Conservation (phyloP, 2,888 invertebrate genomes). For the Dioctria rufipes region DNA sequence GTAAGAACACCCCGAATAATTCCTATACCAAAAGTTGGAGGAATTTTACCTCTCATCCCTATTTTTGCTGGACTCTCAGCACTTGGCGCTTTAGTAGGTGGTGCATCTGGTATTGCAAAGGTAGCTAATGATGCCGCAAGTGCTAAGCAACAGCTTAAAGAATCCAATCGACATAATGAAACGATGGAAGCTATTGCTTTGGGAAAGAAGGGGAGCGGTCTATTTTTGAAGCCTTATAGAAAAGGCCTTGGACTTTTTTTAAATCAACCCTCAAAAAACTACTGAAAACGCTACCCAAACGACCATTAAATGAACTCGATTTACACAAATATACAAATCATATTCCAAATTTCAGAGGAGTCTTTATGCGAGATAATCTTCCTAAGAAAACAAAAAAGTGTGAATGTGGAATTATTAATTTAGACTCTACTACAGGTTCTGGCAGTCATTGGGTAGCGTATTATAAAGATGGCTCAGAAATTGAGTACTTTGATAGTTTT, state of each 20-base stretch:
- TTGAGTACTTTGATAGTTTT: constrained; percentile 67
- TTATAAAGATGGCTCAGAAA: constrained; percentile 62
- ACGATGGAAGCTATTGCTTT: constrained; percentile 57
- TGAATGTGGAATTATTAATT: background rate
- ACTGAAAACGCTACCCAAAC: background rate
- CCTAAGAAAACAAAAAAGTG: background rate
- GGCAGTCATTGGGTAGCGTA: constrained; percentile 68
- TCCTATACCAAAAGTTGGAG: too few relatives aligned
- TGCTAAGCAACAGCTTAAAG: too few relatives aligned
- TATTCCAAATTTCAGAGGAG: constrained; percentile 64
- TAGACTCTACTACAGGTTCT: constrained; percentile 57
- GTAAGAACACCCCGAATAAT: too few relatives aligned
- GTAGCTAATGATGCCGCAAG: too few relatives aligned
- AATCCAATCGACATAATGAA: constrained; percentile 64
- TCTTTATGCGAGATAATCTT: constrained; percentile 50
- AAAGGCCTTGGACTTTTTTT: constrained; percentile 60
- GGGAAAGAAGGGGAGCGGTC: too few relatives aligned
- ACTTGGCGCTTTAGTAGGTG: constrained; percentile 62
- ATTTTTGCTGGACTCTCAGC: too few relatives aligned
- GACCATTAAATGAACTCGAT: constrained; percentile 60
- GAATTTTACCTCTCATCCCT: too few relatives aligned
- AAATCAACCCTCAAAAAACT: constrained; percentile 60
- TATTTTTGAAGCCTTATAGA: too few relatives aligned
- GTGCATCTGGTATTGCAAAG: constrained; percentile 66
- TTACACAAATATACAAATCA: constrained; percentile 62